Conservation (phyloP, 2,888 invertebrate genomes). For the Germaria angustata region DNA sequence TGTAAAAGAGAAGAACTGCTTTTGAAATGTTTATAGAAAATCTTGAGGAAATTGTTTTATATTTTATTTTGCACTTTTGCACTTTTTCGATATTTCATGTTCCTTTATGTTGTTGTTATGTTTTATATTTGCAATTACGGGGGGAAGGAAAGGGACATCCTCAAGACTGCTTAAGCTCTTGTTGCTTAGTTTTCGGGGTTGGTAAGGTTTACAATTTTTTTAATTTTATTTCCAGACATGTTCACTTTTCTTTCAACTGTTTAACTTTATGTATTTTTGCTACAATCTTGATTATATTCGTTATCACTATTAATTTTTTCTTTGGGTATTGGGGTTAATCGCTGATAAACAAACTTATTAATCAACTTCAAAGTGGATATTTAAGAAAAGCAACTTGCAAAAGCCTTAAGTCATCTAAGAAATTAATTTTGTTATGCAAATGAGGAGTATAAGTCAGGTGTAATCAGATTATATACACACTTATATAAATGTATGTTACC, state of each 20-base stretch:
- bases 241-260: neutral
- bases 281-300: neutral
- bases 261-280: neutral
- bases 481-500: no score
- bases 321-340: slow-evolving; percentile 11
- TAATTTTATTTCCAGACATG: neutral
- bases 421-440: no score
- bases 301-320: neutral
- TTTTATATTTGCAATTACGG: neutral
- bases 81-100: neutral
- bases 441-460: no score
- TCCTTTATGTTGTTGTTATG: no score
- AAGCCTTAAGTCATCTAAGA: no score
- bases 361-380: no score
- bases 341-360: slow-evolving; percentile 6
- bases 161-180: neutral
- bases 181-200: slow-evolving; percentile 29
- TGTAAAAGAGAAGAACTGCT: neutral
- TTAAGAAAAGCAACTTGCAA: no score
- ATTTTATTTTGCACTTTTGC: neutral
- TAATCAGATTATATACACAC: no score
- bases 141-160: neutral
- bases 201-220: neutral
- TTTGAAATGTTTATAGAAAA: neutral
- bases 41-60: neutral